phyloP scores from a whole-genome alignment of 2,797 vertebrate genomes.

The Coregonus ussuriensis region DNA sequence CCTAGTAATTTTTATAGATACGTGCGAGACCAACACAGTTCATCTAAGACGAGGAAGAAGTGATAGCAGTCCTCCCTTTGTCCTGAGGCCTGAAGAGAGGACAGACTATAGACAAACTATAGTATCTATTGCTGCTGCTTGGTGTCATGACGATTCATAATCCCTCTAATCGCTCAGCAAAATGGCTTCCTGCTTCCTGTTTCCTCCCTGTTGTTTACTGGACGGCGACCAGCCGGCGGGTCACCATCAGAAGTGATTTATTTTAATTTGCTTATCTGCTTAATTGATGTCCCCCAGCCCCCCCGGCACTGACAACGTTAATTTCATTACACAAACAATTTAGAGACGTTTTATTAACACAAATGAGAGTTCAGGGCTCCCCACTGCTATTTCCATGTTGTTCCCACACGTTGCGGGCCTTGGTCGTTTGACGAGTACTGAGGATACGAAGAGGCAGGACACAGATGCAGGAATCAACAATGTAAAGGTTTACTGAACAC shows the following conservation, averaged over 20 bases:
- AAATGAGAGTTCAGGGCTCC: slow-evolving; percentile 62
- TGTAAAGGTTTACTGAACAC: no score
- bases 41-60: slow-evolving; percentile 43
- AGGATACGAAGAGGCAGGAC: no score
- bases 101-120: slow-evolving; percentile 17
- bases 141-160: slow-evolving; percentile 65
- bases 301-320: slow-evolving; percentile 56
- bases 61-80: slow-evolving; percentile 42
- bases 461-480: no score
- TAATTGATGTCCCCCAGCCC: slow-evolving; percentile 72
- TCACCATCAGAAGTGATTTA: slow-evolving; percentile 63
- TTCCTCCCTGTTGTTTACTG: slow-evolving; percentile 66
- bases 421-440: background rate
- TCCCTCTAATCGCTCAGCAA: slow-evolving; percentile 47
- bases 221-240: slow-evolving; percentile 49
- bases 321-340: slow-evolving; percentile 79
- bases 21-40: slow-evolving; percentile 2
- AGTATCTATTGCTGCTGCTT: slow-evolving; percentile 18
- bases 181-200: slow-evolving; percentile 78
- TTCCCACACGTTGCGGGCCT: slow-evolving; percentile 39
- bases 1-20: background rate
- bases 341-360: slow-evolving; percentile 74
- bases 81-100: slow-evolving; percentile 40
- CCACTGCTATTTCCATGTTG: slow-evolving; percentile 39
- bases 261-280: slow-evolving; percentile 77